A percentile compares a stretch with the other conserved stretches of the same genome.
Conservation (phyloP, 92 coral and sea anemone species). For the Umimayanthus kanabou region DNA sequence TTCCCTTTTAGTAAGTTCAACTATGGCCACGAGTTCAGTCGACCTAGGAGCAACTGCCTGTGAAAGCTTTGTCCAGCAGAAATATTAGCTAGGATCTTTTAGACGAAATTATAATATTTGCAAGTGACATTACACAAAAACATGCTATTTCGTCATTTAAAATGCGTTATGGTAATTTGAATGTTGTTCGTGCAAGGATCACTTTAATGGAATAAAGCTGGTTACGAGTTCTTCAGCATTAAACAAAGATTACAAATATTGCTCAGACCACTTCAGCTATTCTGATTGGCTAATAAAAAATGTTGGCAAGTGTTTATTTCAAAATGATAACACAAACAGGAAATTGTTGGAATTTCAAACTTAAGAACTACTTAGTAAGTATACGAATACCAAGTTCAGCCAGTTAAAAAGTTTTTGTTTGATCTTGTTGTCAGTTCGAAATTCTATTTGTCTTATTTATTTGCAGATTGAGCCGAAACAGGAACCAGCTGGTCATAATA, state of each 20-base stretch:
- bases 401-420: neutral
- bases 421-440: neutral
- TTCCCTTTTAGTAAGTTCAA: no score
- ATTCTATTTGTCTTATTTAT: no score
- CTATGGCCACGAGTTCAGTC: no score
- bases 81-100: no score
- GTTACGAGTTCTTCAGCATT: no score
- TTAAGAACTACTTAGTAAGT: neutral
- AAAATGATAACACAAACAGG: neutral
- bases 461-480: neutral
- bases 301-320: neutral
- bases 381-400: neutral
- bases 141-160: neutral
- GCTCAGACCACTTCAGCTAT: neutral
- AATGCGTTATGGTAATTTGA: neutral
- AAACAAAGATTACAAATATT: neutral
- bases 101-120: neutral
- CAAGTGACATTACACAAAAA: neutral
- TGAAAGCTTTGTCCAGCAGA: neutral
- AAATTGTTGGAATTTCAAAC: neutral
- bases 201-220: no score
- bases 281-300: neutral
- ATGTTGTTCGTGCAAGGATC: neutral
- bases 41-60: neutral
- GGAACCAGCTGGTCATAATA: neutral